Evolutionary conservation across 2,888 invertebrate species (phyloP), one percentile per base, ranked within the genome.

Genomic region (Macropis europaea): DNA sequence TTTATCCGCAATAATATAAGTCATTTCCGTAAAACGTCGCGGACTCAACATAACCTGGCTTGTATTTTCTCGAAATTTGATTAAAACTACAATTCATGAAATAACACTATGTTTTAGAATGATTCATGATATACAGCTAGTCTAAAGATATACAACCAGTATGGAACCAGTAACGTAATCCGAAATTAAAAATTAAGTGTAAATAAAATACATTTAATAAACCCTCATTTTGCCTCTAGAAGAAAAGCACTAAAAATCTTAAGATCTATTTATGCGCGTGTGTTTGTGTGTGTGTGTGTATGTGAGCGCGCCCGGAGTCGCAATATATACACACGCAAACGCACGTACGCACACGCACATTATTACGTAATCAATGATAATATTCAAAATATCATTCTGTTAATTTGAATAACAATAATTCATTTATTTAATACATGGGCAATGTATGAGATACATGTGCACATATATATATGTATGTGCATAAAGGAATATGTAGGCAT

Each of bases 41-140:
- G 45, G 30, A 52, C 36, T 40, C 15, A 34, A 77, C 73, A 61
- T 80, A 80, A 80, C 80, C 80, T 81, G 43, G 28, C 32, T 70
- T 50, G 24, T 52, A 19, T 2, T 67, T 48, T 6, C 26, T 38
- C 9, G 24, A 42, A 42, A 74, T 64, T 76, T 76, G 69, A 73
- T 71, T 68, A 75, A 22, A 22, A 0, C 2, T 30, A 24, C 9
- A 15, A 17, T 13, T 22, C 3, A 9, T 2, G 13, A 34, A 30
- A 1, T 4, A 26, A 15, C 11, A 26, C 26, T 2, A 7, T 2
- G 0, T 7, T 24, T n/a, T 13, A 15, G 7, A 3, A 26, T 13
- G 7, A 13, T 11, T 5, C 7, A 28, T n/a, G 7, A 38, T 24
- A 47, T 6, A n/a, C 2, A 9, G 32, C 5, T 7, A 17, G n/a